phyloP scores from a whole-genome alignment of 2,113 vertebrate genomes.

The Gymnarchus niloticus region DNA sequence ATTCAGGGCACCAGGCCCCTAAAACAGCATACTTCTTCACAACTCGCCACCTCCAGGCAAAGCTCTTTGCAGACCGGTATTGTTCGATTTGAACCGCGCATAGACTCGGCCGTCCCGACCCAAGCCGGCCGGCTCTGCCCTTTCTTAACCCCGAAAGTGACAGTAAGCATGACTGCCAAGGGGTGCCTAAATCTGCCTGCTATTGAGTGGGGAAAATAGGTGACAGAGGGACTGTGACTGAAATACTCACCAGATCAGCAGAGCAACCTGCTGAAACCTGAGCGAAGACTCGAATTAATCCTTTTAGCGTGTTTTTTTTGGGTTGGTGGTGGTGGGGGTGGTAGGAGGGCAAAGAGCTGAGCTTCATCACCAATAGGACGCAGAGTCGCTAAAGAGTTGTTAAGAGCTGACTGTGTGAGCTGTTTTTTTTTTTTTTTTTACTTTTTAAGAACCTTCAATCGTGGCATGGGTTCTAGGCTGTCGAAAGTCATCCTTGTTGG shows the following conservation, averaged over 20 bases:
- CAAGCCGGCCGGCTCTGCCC: slow-evolving; percentile 54
- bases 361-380: slow-evolving; percentile 43
- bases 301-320: slow-evolving; percentile 45
- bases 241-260: slow-evolving; percentile 61
- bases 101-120: slow-evolving; percentile 66
- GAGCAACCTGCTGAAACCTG: slow-evolving; percentile 60
- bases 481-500: slow-evolving; percentile 65
- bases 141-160: slow-evolving; percentile 64
- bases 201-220: slow-evolving; percentile 53
- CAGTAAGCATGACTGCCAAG: slow-evolving; percentile 59
- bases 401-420: slow-evolving; percentile 29
- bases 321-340: neutral
- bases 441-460: slow-evolving; percentile 49
- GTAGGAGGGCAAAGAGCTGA: slow-evolving; percentile 38
- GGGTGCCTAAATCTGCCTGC: slow-evolving; percentile 51
- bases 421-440: slow-evolving; percentile 20
- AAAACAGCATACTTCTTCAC: slow-evolving; percentile 73
- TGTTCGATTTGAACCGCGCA: slow-evolving; percentile 67
- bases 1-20: slow-evolving; percentile 73
- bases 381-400: slow-evolving; percentile 19
- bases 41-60: slow-evolving; percentile 67
- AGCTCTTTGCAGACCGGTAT: slow-evolving; percentile 61
- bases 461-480: slow-evolving; percentile 56
- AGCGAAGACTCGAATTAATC: slow-evolving; percentile 66
- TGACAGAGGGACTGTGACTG: slow-evolving; percentile 45